Evolutionary conservation across 2,113 vertebrate genomes (phyloP).

Genomic region (Noctilio leporinus): DNA sequence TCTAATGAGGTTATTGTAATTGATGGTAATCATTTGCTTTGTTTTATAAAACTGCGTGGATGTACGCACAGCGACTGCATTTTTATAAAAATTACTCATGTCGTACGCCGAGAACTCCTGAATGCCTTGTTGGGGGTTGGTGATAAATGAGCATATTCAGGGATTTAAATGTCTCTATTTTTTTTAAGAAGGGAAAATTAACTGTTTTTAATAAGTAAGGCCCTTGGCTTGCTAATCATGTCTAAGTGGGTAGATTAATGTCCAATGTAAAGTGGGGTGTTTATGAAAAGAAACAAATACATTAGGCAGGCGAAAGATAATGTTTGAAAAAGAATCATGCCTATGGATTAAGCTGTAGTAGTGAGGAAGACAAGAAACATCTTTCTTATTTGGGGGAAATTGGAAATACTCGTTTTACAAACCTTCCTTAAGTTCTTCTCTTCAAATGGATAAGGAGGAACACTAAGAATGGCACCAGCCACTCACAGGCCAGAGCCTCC

Average conservation of each 20-base stretch:
- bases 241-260: conserved; percentile 39
- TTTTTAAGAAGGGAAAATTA: conserved; percentile 64
- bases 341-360: neutral
- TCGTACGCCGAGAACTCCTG: conserved; percentile 56
- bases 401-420: conserved; percentile 5
- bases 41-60: conserved; percentile 76
- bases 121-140: conserved; percentile 49
- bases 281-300: conserved; percentile 42
- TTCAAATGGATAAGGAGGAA: neutral
- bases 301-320: conserved; percentile 20
- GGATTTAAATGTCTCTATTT: conserved; percentile 7
- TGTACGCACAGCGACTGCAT: conserved; percentile 48
- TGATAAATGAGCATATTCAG: conserved; percentile 49
- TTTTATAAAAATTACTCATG: conserved; percentile 72
- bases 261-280: conserved; percentile 34
- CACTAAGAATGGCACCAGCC: neutral
- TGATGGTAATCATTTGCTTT: conserved; percentile 85
- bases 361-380: neutral
- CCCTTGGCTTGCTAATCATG: conserved; percentile 56
- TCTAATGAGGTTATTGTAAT: conserved; percentile 85
- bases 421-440: neutral
- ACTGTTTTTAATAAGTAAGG: conserved; percentile 59
- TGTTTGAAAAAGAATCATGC: conserved; percentile 19
- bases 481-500: neutral
- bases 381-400: neutral